These are phyloP conservation scores for Philhelius pedissequus DNA, from an alignment of 2,888 invertebrate species.

Conservation along the genomic window DNA sequence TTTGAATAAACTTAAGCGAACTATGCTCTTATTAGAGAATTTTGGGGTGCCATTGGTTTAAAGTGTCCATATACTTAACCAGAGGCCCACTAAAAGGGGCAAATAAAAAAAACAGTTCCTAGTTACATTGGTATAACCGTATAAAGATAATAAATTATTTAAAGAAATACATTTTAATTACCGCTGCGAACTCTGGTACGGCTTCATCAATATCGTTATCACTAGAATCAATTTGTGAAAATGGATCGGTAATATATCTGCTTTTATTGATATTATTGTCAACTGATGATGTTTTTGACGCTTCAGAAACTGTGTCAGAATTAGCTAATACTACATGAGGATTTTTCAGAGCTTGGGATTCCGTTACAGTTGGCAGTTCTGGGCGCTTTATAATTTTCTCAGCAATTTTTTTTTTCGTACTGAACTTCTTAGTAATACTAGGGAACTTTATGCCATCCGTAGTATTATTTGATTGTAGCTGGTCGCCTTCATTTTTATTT, in stretches of 20 bases:
- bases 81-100: too few relatives aligned
- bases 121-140: too few relatives aligned
- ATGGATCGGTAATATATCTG: neutral
- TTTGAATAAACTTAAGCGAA: too few relatives aligned
- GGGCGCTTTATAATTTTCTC: neutral
- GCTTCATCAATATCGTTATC: constrained; percentile 71
- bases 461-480: neutral
- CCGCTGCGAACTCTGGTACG: constrained; percentile 74
- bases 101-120: too few relatives aligned
- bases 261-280: neutral
- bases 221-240: neutral
- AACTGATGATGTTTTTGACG: neutral
- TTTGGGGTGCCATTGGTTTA: too few relatives aligned
- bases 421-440: neutral
- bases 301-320: neutral
- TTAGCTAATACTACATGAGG: neutral
- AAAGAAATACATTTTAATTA: constrained; percentile 56
- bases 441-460: neutral
- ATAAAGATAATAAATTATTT: too few relatives aligned
- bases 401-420: neutral
- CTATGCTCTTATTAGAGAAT: too few relatives aligned
- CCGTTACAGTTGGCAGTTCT: neutral
- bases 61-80: too few relatives aligned
- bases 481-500: neutral
- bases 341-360: neutral